A percentile compares a stretch with the other conserved stretches of the same genome.
These are phyloP conservation scores for Columba janthina DNA, from an alignment of 2,113 vertebrate species.

Conservation along the genomic window DNA sequence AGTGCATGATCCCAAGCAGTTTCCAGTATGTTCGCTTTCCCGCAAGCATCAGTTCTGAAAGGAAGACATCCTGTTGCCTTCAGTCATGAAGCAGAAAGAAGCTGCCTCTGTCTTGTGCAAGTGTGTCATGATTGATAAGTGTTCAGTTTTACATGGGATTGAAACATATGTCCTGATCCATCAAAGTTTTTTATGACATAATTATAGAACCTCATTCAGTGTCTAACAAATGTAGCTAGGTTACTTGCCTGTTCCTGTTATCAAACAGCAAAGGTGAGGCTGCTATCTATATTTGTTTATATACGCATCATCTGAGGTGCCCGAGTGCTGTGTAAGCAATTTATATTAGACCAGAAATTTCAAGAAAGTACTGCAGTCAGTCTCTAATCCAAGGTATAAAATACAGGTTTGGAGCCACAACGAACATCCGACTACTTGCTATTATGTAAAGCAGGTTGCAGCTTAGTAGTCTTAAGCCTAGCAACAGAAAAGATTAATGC, in stretches of 20 bases:
- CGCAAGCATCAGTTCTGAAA: background rate
- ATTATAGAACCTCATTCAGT: background rate
- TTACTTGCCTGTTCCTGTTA: background rate
- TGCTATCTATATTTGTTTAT: background rate
- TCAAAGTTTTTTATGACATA: background rate
- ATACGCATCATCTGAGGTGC: background rate
- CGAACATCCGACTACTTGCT: background rate
- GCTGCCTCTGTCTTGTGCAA: background rate
- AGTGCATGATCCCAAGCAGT: rapidly evolving
- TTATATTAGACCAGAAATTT: background rate
- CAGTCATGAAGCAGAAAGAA: background rate
- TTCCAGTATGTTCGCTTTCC: background rate
- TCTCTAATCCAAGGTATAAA: background rate
- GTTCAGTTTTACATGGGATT: background rate
- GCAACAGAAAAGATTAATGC: background rate
- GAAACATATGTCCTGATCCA: background rate
- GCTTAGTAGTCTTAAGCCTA: background rate
- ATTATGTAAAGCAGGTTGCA: background rate
- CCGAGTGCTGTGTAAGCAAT: background rate
- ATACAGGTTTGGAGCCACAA: background rate
- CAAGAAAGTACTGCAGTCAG: background rate
- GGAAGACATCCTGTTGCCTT: background rate
- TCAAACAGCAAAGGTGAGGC: background rate
- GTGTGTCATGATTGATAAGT: background rate
- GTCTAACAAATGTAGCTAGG: background rate